A percentile compares a stretch with the other conserved stretches of the same genome.
These are phyloP conservation scores for Enoplosus armatus DNA, from an alignment of 2,797 vertebrate genomes.

Conservation along the genomic window DNA sequence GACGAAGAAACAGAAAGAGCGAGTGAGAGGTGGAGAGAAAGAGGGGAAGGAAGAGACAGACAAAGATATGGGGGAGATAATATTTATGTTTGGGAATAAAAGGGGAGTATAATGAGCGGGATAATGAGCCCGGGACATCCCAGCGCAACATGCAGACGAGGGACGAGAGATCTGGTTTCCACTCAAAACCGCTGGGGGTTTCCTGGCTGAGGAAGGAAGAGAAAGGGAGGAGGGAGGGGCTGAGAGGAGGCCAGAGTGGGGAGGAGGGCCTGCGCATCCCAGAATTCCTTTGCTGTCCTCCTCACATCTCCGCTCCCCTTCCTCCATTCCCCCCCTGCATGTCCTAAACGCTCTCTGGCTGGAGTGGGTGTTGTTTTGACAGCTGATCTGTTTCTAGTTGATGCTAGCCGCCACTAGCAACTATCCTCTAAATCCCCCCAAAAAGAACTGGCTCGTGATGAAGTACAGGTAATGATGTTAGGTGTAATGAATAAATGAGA, in stretches of 20 bases:
- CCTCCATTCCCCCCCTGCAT: slow-evolving; percentile 15
- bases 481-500: neutral
- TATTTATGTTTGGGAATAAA: slow-evolving; percentile 67
- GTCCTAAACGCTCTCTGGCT: slow-evolving; percentile 24
- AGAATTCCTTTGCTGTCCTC: slow-evolving; percentile 59
- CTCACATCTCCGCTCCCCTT: slow-evolving; percentile 28
- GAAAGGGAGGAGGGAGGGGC: neutral
- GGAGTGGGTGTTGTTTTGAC: slow-evolving; percentile 61
- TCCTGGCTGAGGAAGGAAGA: slow-evolving; percentile 69
- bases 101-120: slow-evolving; percentile 67
- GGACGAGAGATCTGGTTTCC: slow-evolving; percentile 80
- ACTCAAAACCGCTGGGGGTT: slow-evolving; percentile 72
- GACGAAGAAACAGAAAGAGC: slow-evolving; percentile 24
- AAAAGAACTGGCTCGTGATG: neutral
- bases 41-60: slow-evolving; percentile 41
- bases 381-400: slow-evolving; percentile 60
- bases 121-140: slow-evolving; percentile 77
- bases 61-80: slow-evolving; percentile 55
- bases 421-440: neutral
- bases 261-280: slow-evolving; percentile 43
- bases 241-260: slow-evolving; percentile 35
- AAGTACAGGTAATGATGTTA: neutral
- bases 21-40: slow-evolving; percentile 23
- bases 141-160: slow-evolving; percentile 69
- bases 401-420: slow-evolving; percentile 24